Conservation (phyloP, 2,888 invertebrate genomes). For the Carpatolechia fugitivella region DNA sequence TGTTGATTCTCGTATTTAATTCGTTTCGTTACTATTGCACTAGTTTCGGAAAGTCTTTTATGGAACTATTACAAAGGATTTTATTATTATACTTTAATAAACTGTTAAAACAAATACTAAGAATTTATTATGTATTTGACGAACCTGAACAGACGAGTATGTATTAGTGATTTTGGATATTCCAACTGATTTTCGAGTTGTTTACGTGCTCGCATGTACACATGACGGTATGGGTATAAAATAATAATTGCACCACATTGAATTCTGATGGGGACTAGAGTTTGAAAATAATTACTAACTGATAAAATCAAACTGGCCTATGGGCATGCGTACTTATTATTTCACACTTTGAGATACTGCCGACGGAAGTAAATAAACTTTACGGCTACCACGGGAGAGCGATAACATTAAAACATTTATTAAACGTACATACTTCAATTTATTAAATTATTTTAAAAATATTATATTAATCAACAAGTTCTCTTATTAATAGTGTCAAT, state of each 20-base stretch:
- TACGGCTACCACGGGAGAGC: not conserved
- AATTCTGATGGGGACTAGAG: conserved; percentile 39
- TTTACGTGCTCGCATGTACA: not conserved
- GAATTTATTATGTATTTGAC: no score
- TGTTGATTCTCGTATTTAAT: conserved; percentile 25
- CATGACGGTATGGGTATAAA: conserved; percentile 22
- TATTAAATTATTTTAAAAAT: conserved; percentile 14
- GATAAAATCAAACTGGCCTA: conserved; percentile 13
- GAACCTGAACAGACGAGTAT: not conserved
- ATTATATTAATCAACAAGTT: conserved; percentile 7
- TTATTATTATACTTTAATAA: no score
- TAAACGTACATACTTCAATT: not conserved
- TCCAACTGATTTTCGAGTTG: no score
- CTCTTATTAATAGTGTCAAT: not conserved
- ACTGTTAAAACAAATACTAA: no score
- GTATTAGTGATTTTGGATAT: no score
- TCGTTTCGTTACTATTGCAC: not conserved
- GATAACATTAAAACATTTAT: not conserved
- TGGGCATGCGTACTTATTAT: not conserved
- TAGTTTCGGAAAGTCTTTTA: no score
- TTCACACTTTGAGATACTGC: not conserved
- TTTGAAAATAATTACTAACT: not conserved
- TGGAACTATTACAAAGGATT: no score
- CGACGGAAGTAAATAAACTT: not conserved
- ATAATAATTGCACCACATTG: conserved; percentile 34